Base-by-base conservation (phyloP, 2,888 invertebrate genomes). In the Polyommatus iphigenia region DNA sequence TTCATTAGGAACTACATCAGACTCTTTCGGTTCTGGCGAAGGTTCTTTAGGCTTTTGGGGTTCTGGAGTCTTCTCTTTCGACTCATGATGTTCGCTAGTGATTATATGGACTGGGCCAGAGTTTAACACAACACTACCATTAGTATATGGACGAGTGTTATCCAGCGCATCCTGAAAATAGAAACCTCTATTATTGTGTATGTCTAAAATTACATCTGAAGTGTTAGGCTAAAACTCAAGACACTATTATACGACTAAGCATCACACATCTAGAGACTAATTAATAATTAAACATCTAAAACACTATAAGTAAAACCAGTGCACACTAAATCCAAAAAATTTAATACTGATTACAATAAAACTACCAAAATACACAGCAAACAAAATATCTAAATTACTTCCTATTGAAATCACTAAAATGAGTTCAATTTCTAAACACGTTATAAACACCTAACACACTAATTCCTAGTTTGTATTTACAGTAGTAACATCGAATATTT, bases 71-170 rank as follows among this genome's bases (percentile, higher is more conserved):
- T 89, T 89, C 80, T 88, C 90, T n/a, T 87, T 81, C 32, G 82
- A 75, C 79, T 91, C 90, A 46, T 84, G 84, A 81, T 91, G 92
- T 83, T 93, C 93, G 80, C 89, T 91, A 78, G 91, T 87, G 79
- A 91, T 89, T 79, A 92, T 93, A 80, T 90, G 92, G 76, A 92
- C 91, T 67, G 92, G 92, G 57, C 91, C 90, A 81, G 87, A 89
- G 80, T 90, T 90, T 79, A 89, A 88, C 62, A 91, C 82, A 36
- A 94, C 86, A 79, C 90, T 91, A 71, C 94, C 94, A 81, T 94
- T 94, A 6, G 93, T 92, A 82, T 91, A 91, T 0, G 93, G 91
- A 82, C 91, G 93, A 87, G 91, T 84, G 78, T 88, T 90, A 88
- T 91, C 93, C 89, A 89, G 91, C 85, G 86, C 86, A 83, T 93